Percentiles rank a stretch among this genome's conserved stretches.
phyloP scores from a whole-genome alignment of 1,140 invertebrate species.

The Eurytemora carolleeae region DNA sequence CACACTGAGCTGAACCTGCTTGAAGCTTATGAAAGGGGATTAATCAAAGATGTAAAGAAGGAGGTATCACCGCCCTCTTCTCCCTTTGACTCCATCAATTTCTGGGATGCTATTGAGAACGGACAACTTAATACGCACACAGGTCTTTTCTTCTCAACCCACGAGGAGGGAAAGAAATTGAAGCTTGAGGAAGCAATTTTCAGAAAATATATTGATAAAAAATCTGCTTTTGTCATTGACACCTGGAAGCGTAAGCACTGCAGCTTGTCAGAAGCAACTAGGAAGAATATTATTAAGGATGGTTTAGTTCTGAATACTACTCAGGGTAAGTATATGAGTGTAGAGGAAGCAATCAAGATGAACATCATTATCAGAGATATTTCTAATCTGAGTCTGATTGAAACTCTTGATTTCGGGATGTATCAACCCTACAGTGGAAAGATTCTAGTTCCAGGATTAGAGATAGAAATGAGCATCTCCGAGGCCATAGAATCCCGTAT shows the following conservation, averaged over 20 bases:
- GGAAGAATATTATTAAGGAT: conserved; percentile 15
- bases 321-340: conserved; percentile 1
- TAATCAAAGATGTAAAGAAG: conserved; percentile 64
- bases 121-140: conserved; percentile 10
- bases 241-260: conserved; percentile 15
- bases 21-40: conserved; percentile 54
- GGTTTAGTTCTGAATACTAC: conserved; percentile 12
- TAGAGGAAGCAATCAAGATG: conserved; percentile 12
- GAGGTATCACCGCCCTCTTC: background rate
- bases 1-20: conserved; percentile 46
- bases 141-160: conserved; percentile 12
- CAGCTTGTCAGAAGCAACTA: conserved; percentile 10
- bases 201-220: conserved; percentile 15
- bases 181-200: conserved; percentile 11
- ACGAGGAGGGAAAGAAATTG: conserved; percentile 12
- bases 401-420: conserved; percentile 57
- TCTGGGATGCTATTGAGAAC: conserved; percentile 12
- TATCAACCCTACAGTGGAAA: conserved; percentile 46
- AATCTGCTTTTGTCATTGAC: conserved; percentile 13
- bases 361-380: conserved; percentile 20
- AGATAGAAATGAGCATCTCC: conserved; percentile 50
- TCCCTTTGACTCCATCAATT: conserved; percentile 17
- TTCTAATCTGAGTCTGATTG: conserved; percentile 52
- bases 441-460: conserved; percentile 60
- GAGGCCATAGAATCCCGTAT: conserved; percentile 54